These are phyloP conservation scores for Ciconia stormi DNA, from an alignment of 2,113 vertebrate genomes.

Conservation along the genomic window DNA sequence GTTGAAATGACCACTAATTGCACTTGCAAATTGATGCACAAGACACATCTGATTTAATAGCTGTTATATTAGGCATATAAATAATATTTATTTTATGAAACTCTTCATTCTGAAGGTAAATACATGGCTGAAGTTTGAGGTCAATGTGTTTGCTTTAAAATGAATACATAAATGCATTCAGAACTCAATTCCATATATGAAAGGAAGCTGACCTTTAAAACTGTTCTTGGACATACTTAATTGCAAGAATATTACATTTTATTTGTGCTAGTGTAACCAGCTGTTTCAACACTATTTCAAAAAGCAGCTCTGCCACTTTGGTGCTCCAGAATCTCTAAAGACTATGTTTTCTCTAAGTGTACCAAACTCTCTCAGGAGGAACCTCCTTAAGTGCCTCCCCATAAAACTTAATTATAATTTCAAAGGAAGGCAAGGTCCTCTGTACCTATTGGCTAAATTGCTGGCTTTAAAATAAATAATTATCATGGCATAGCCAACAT, in stretches of 20 bases:
- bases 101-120: background rate
- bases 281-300: background rate
- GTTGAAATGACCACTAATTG: background rate
- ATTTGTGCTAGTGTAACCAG: background rate
- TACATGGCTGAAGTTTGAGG: background rate
- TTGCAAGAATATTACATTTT: background rate
- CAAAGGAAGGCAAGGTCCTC: background rate
- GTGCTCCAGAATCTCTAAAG: background rate
- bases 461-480: background rate
- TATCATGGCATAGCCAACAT: background rate
- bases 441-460: background rate
- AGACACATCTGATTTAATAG: background rate
- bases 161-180: background rate
- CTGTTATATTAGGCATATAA: background rate
- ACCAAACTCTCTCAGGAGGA: background rate
- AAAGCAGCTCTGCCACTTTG: background rate
- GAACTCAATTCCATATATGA: background rate
- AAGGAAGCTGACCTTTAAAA: background rate
- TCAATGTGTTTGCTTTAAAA: background rate
- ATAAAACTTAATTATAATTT: background rate
- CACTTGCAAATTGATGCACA: background rate
- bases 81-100: background rate
- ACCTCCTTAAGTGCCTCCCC: background rate
- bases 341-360: background rate
- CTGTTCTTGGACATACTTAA: background rate